Conservation (phyloP, 1,140 invertebrate genomes). For the Dendroctonus ponderosae region DNA sequence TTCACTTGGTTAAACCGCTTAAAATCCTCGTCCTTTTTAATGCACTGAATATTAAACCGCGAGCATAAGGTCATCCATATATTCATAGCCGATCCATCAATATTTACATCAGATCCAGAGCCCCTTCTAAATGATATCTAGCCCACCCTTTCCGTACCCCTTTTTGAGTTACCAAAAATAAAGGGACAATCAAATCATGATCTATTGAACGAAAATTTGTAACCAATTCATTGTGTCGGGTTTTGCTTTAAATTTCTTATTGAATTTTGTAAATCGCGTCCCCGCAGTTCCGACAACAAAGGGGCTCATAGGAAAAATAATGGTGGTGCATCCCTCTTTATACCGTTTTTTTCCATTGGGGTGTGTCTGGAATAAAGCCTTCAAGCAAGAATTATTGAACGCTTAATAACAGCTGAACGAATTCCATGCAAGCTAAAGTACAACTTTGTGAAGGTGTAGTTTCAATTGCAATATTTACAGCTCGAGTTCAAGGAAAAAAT, state of each 20-base stretch:
- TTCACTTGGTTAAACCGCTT: too few relatives aligned
- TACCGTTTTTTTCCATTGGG: too few relatives aligned
- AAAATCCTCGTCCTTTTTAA: too few relatives aligned
- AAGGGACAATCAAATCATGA: conserved; percentile 26
- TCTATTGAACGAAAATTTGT: conserved; percentile 31
- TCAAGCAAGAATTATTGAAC: too few relatives aligned
- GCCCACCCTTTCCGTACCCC: conserved; percentile 9
- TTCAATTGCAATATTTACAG: too few relatives aligned
- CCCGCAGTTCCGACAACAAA: conserved; percentile 2
- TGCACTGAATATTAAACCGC: neutral
- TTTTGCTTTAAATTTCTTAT: conserved; percentile 16
- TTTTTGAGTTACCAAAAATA: conserved; percentile 8
- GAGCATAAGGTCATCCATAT: conserved; percentile 1
- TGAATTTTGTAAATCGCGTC: neutral
- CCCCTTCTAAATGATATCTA: neutral
- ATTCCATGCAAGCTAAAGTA: too few relatives aligned
- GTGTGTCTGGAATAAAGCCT: too few relatives aligned
- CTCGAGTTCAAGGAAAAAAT: too few relatives aligned
- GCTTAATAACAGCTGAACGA: too few relatives aligned
- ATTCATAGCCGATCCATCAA: conserved; percentile 10
- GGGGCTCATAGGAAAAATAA: conserved; percentile 6
- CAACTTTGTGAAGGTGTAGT: too few relatives aligned
- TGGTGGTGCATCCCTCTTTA: conserved; percentile 1
- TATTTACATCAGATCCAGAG: conserved; percentile 10
- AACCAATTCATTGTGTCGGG: conserved; percentile 19